These are phyloP conservation scores for Panagrolaimus sp. DNA, from an alignment of 1,140 invertebrate genomes.

Conservation along the genomic window DNA sequence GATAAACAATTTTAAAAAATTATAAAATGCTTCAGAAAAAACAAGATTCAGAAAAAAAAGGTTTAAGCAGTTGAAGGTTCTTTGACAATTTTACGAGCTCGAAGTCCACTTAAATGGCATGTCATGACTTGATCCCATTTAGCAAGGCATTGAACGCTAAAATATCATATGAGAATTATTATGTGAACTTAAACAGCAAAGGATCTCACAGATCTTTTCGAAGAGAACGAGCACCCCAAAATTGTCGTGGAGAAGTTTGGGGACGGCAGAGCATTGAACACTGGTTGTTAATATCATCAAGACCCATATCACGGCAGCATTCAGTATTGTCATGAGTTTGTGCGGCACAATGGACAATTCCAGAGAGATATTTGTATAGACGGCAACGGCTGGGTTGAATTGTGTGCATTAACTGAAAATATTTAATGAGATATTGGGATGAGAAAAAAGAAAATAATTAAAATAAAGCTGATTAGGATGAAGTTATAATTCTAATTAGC, in stretches of 20 bases:
- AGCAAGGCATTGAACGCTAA: constrained; percentile 47
- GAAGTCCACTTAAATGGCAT: constrained; percentile 55
- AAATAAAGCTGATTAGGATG: too few relatives aligned
- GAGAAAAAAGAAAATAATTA: too few relatives aligned
- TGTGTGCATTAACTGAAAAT: constrained; percentile 56
- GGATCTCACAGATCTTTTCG: constrained; percentile 46
- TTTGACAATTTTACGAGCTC: constrained; percentile 48
- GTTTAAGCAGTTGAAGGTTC: neutral
- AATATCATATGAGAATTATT: too few relatives aligned
- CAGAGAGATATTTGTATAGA: constrained; percentile 53
- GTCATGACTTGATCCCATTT: constrained; percentile 58
- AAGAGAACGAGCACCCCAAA: constrained; percentile 56
- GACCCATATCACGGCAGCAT: constrained; percentile 46
- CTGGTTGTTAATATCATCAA: constrained; percentile 52
- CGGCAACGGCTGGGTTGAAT: constrained; percentile 56
- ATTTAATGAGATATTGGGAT: too few relatives aligned
- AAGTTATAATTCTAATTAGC: too few relatives aligned
- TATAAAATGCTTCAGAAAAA: too few relatives aligned
- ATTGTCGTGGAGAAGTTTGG: constrained; percentile 48
- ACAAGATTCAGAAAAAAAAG: too few relatives aligned
- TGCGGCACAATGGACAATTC: constrained; percentile 56
- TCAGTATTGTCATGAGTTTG: constrained; percentile 57
- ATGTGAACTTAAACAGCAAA: too few relatives aligned
- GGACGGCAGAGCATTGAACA: constrained; percentile 53
- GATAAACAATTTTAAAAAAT: too few relatives aligned